Evolutionary conservation across 2,113 vertebrate species (phyloP), one percentile per base, ranked within the genome.

Genomic region (Zeus faber): DNA sequence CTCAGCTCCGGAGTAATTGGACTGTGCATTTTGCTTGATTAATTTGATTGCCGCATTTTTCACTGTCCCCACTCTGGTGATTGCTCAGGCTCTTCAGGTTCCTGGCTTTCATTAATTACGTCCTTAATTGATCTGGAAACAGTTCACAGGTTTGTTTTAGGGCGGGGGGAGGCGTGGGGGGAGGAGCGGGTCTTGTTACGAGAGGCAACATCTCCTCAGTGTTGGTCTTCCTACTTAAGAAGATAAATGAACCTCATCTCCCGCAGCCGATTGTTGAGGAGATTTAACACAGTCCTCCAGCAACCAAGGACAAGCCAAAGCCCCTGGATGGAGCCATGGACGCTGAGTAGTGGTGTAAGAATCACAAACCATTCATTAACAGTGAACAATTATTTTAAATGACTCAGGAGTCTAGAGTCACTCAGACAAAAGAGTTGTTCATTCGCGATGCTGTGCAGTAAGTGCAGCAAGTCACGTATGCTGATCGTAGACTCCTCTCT

Each of bases 121-220:
- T 41, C 58, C 33, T 43, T 88, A 88, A 90, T 89, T 88, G 81
- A 80, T 84, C 85, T 79, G 72, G 82, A 88, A 88, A 85, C 70
- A 71, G 63, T 68, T 68, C 46, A 58, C 54, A 53, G 66, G 76
- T 87, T 82, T 76, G 74, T 67, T 80, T 68, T 67, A n/a, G n/a
- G n/a, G n/a, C n/a, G n/a, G n/a, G n/a, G n/a, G n/a, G n/a, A n/a
- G n/a, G n/a, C n/a, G n/a, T n/a, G n/a, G 58, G 27, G 49, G 58
- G 54, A 39, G 50, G 47, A 41, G 47, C 52, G 72, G 0, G 44
- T 61, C 62, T 70, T 72, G 50, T 70, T 59, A 54, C 20, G 33
- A 45, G 25, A 33, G 14, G 45, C 44, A 72, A 61, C 47, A 31
- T 61, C 62, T 43, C 76, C 29, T 48, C 45, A 16, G n/a, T n/a